Base-by-base conservation (phyloP, 1,140 invertebrate species). In the Zaprionus lachaisei region DNA sequence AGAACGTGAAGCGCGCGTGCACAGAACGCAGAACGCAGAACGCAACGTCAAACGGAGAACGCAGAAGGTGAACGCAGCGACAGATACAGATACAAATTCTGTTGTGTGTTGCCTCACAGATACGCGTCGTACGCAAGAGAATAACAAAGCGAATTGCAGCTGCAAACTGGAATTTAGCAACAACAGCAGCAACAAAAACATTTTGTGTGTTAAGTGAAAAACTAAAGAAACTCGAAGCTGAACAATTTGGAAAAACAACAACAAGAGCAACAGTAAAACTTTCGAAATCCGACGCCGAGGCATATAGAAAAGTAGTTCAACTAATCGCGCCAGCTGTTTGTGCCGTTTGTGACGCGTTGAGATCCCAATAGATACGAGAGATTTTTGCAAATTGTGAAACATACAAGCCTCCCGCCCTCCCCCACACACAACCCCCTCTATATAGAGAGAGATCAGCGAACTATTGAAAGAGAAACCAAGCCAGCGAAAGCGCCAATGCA, bases 261-360 rank as follows among this genome's bases (percentile, higher is more conserved):
- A 60, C 71, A 66, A 77, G 49, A 71, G 62, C 14, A 37, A 72
- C 20, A 70, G 61, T 17, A 51, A 87, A 79, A 85, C 83, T 85
- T 85, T 86, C 83, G 77, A 85, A 85, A 85, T 28, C 49, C 60
- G 66, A 70, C 31, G 67, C 51, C 55, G 44, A 34, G 72, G 57
- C 38, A 41, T 41, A 51, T 80, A 80, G 79, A 77, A 90, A 90
- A 90, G 85, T 90, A 90, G 85, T 79, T 85, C 85, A 89, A 38
- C 60, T 54, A 77, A 58, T 38, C 73, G 17, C 73, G 17, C 61
- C 80, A 82, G 47, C 84, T 78, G 82, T 78, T 49, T 49, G 44
- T 49, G 17, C 14, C 44, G 38, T 38, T 38, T 38, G 37, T 15
- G 14, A 38, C 38, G 31, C 6, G 41, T 9, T 17, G n/a, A 47